A percentile compares a stretch with the other conserved stretches of the same genome.
phyloP scores from a whole-genome alignment of 1,140 invertebrate genomes.

The Myzus persicae region DNA sequence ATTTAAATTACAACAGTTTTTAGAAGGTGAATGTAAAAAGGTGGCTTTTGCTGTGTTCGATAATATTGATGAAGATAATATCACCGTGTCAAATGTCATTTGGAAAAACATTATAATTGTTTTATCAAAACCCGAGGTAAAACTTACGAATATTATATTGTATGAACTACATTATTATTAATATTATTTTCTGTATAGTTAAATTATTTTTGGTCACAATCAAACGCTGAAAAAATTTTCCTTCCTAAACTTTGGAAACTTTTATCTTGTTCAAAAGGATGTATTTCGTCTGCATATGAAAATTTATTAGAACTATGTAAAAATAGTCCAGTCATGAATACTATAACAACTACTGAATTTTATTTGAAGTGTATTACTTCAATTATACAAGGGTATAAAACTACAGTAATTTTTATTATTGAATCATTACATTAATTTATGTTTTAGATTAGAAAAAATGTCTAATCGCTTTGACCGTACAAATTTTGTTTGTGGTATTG shows the following conservation, averaged over 20 bases:
- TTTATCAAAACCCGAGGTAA: constrained; percentile 71
- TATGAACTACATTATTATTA: constrained; percentile 32
- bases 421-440: background rate
- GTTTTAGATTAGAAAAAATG: constrained; percentile 49
- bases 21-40: constrained; percentile 68
- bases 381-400: constrained; percentile 71
- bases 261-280: constrained; percentile 73
- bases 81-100: constrained; percentile 70
- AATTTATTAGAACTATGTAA: constrained; percentile 78
- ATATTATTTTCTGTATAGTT: constrained; percentile 61
- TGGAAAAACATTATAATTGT: constrained; percentile 76
- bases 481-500: constrained; percentile 58
- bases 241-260: constrained; percentile 76
- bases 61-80: constrained; percentile 77
- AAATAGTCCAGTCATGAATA: constrained; percentile 70
- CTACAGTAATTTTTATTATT: background rate
- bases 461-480: constrained; percentile 40
- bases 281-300: constrained; percentile 75
- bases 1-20: constrained; percentile 66
- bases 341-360: constrained; percentile 68
- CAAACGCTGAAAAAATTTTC: constrained; percentile 75
- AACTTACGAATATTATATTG: constrained; percentile 55
- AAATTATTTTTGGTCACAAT: constrained; percentile 74
- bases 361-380: constrained; percentile 75
- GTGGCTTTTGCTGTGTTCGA: constrained; percentile 71